Percentiles rank a stretch among this genome's conserved stretches.
Evolutionary conservation across 2,113 vertebrate genomes (phyloP).

Genomic region (Actinemys pallida): DNA sequence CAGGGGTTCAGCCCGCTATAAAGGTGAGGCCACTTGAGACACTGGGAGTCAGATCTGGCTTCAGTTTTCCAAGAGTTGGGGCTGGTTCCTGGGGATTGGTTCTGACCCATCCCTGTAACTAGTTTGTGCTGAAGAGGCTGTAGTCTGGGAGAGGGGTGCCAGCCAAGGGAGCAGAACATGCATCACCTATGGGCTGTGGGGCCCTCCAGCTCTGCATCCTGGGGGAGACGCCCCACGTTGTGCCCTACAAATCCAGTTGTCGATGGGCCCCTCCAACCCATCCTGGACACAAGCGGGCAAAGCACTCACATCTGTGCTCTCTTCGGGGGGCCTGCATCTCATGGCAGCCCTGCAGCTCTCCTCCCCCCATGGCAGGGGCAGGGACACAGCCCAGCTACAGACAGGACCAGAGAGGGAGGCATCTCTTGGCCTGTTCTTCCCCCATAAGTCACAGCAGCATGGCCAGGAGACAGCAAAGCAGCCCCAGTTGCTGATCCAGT

Average conservation of each 20-base stretch:
- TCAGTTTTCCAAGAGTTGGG: neutral
- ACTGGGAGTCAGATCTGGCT: neutral
- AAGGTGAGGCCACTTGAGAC: neutral
- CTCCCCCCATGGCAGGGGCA: neutral
- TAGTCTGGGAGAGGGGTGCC: neutral
- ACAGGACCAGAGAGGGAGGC: neutral
- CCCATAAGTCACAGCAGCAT: neutral
- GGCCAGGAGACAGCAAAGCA: rapidly evolving
- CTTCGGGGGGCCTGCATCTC: neutral
- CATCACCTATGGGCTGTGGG: neutral
- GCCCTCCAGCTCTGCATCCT: too few species aligned
- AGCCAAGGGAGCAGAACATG: neutral
- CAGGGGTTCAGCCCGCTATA: neutral
- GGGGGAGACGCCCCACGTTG: neutral
- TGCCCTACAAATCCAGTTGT: neutral
- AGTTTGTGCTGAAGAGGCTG: neutral
- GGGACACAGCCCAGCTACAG: neutral
- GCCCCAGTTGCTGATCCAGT: neutral
- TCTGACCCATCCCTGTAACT: neutral
- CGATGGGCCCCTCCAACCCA: neutral
- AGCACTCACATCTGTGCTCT: neutral
- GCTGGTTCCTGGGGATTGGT: neutral
- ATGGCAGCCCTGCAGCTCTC: too few species aligned
- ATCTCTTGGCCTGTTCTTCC: neutral
- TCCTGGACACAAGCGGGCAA: too few species aligned